Conservation (phyloP, 2,888 invertebrate genomes). For the Myopa tessellatipennis region DNA sequence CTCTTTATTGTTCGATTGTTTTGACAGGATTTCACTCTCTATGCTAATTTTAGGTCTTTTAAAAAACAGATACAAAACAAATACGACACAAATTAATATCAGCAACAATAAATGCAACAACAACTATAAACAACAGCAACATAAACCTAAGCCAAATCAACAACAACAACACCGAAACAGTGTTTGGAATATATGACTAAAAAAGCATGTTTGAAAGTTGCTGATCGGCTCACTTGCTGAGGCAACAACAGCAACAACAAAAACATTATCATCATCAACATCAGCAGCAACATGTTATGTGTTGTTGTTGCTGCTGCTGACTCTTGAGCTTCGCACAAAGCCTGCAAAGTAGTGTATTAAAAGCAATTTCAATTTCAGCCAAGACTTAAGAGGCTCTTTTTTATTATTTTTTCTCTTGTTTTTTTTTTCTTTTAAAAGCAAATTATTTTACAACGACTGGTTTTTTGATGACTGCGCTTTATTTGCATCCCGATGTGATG, state of each 20-base stretch:
- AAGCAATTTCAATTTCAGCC: slow-evolving; percentile 26
- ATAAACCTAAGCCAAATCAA: background rate
- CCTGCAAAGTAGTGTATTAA: background rate
- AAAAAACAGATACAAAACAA: background rate
- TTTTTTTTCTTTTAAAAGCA: background rate
- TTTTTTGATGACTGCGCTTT: background rate
- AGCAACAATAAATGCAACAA: background rate
- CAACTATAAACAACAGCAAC: background rate
- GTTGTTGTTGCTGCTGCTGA: slow-evolving; percentile 4
- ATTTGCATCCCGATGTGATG: no score
- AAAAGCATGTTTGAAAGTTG: slow-evolving; percentile 27
- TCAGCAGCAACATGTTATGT: no score
- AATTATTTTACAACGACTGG: slow-evolving; percentile 1
- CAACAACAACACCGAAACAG: background rate
- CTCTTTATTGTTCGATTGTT: no score
- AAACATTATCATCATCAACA: no score
- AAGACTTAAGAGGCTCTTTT: background rate
- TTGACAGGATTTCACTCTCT: background rate
- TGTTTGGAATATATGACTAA: background rate
- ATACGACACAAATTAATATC: slow-evolving; percentile 2
- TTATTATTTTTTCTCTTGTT: background rate
- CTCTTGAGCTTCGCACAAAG: background rate
- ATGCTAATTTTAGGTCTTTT: background rate
- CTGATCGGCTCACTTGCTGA: slow-evolving; percentile 4
- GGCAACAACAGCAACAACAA: slow-evolving; percentile 36